Percentiles rank a stretch among this genome's conserved stretches.
Conservation (phyloP, 2,113 vertebrate species). For the Sapajus apella region DNA sequence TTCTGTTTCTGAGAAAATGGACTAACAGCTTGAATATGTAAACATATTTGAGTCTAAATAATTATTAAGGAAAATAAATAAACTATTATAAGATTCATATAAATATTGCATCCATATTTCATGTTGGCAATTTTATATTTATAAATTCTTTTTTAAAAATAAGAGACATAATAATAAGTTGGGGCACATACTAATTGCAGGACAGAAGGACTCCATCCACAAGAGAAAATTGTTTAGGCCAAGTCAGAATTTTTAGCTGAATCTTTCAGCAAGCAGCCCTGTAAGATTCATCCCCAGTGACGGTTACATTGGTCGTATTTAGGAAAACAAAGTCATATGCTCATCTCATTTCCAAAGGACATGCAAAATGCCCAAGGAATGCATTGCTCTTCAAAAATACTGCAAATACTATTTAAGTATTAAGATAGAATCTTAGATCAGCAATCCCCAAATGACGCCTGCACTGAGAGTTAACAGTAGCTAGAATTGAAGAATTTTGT, state of each 20-base stretch:
- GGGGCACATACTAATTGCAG: background rate
- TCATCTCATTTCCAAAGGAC: slow-evolving; percentile 43
- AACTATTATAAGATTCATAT: background rate
- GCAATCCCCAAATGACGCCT: slow-evolving; percentile 13
- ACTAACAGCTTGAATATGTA: background rate
- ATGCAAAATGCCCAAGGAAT: slow-evolving; percentile 30
- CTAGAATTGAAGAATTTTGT: background rate
- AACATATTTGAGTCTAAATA: background rate
- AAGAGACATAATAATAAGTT: background rate
- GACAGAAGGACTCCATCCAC: background rate
- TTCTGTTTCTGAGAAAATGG: background rate
- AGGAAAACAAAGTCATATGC: slow-evolving; percentile 16
- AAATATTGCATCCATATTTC: slow-evolving; percentile 21
- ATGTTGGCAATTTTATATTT: background rate
- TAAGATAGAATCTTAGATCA: background rate
- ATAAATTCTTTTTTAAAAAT: background rate
- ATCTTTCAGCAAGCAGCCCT: background rate
- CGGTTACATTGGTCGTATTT: background rate
- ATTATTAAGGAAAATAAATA: slow-evolving; percentile 41
- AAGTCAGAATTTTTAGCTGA: slow-evolving; percentile 26
- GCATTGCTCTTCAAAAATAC: slow-evolving; percentile 29
- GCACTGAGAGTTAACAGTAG: background rate
- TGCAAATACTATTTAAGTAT: slow-evolving; percentile 42
- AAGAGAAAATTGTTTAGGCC: background rate
- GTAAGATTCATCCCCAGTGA: background rate